phyloP scores from a whole-genome alignment of 2,888 invertebrate genomes.

The Sarcophaga subvicina region DNA sequence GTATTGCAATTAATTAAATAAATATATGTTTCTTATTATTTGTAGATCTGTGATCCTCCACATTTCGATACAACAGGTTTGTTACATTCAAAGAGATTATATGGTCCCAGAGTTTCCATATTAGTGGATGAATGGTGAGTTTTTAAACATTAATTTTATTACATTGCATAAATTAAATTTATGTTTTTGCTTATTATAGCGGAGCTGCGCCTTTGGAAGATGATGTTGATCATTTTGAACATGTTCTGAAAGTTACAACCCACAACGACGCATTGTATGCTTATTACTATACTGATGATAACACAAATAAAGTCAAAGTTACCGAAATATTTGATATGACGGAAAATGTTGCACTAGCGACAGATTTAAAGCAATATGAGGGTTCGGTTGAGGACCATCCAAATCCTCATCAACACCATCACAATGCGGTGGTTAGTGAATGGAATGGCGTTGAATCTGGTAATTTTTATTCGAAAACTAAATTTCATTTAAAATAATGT shows the following conservation, averaged over 20 bases:
- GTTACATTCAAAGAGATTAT: constrained; percentile 78
- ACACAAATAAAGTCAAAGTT: constrained; percentile 91
- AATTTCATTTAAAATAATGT: background rate
- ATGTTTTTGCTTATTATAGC: constrained; percentile 68
- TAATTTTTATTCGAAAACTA: constrained; percentile 68
- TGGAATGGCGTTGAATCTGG: constrained; percentile 82
- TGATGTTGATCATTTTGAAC: constrained; percentile 86
- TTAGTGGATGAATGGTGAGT: constrained; percentile 80
- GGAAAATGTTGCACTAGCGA: constrained; percentile 87
- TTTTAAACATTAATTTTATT: background rate
- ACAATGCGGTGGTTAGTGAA: constrained; percentile 80
- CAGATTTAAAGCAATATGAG: constrained; percentile 79
- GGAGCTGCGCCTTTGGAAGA: constrained; percentile 78
- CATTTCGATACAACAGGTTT: constrained; percentile 81
- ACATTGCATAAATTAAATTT: background rate
- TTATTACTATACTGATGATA: constrained; percentile 94
- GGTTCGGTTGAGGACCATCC: constrained; percentile 80
- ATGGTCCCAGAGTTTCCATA: constrained; percentile 79
- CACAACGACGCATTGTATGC: constrained; percentile 94
- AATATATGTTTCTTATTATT: constrained; percentile 22
- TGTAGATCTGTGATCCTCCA: constrained; percentile 78
- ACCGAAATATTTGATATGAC: constrained; percentile 95
- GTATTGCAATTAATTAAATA: background rate
- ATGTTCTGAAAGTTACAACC: constrained; percentile 89
- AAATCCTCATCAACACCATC: constrained; percentile 79